Conservation (phyloP, 1,140 invertebrate species). For the Phenacoccus solenopsis region DNA sequence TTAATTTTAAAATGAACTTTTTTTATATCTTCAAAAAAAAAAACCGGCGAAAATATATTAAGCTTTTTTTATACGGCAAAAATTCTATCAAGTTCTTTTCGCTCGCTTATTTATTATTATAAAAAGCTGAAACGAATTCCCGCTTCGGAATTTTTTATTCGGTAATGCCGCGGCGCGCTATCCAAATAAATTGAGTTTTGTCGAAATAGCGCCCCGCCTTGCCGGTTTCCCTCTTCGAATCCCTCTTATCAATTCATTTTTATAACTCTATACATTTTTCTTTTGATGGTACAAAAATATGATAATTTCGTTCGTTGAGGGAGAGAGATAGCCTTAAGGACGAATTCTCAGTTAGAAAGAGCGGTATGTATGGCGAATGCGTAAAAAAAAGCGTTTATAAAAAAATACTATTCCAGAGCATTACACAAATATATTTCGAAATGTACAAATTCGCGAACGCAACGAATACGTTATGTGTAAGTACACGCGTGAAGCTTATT, state of each 20-base stretch:
- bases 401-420: neutral
- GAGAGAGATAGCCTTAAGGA: slow-evolving; percentile 16
- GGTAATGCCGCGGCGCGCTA: slow-evolving; percentile 21
- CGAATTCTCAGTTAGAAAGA: slow-evolving; percentile 1
- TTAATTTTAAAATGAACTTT: slow-evolving; percentile 18
- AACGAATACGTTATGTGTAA: too few relatives aligned
- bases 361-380: neutral
- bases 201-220: slow-evolving; percentile 22
- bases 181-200: slow-evolving; percentile 29
- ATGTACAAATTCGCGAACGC: neutral
- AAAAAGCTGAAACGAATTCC: slow-evolving; percentile 25
- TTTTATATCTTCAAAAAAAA: slow-evolving; percentile 5
- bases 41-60: slow-evolving; percentile 10
- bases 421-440: neutral
- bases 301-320: slow-evolving; percentile 18
- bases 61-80: slow-evolving; percentile 10
- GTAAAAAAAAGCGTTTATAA: neutral
- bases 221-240: neutral
- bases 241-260: slow-evolving; percentile 19
- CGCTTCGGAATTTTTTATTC: slow-evolving; percentile 18
- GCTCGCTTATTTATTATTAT: slow-evolving; percentile 26
- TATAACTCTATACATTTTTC: slow-evolving; percentile 17
- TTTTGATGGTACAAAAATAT: slow-evolving; percentile 20
- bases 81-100: slow-evolving; percentile 22
- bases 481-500: too few relatives aligned